Evolutionary conservation across 1,140 invertebrate species (phyloP).

Genomic region (Propsilocerus akamusi): DNA sequence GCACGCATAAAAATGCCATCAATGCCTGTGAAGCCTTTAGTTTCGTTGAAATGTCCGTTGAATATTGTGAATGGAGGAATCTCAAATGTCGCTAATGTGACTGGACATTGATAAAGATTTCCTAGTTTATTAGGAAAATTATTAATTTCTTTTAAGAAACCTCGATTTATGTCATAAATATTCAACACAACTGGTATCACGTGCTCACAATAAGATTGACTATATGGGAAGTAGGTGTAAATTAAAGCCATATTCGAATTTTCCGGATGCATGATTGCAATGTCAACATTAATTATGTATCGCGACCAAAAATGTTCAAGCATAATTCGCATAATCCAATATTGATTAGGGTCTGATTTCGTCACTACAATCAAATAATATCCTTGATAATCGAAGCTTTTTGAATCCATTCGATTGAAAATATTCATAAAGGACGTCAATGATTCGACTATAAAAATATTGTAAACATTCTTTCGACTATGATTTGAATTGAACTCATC

Average conservation of each 20-base stretch:
- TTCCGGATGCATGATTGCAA: background rate
- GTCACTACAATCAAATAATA: no score
- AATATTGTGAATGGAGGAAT: background rate
- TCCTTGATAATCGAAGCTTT: no score
- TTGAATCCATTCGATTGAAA: no score
- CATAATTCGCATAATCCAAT: no score
- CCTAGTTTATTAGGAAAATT: constrained; percentile 2
- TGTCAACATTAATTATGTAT: background rate
- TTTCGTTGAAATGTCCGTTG: background rate
- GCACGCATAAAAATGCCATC: background rate
- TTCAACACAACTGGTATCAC: background rate
- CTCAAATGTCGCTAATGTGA: background rate
- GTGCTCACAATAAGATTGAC: background rate
- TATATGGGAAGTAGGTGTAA: constrained; percentile 1
- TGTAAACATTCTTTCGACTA: no score
- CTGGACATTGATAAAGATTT: constrained; percentile 3
- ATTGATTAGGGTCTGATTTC: no score
- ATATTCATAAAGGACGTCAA: no score
- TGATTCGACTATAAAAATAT: no score
- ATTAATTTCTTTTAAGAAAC: background rate
- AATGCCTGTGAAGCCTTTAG: background rate
- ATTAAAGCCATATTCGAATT: background rate
- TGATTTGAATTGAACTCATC: no score
- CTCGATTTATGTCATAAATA: background rate
- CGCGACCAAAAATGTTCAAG: background rate